phyloP scores from a whole-genome alignment of 2,797 vertebrate genomes.

The Chanos chanos region DNA sequence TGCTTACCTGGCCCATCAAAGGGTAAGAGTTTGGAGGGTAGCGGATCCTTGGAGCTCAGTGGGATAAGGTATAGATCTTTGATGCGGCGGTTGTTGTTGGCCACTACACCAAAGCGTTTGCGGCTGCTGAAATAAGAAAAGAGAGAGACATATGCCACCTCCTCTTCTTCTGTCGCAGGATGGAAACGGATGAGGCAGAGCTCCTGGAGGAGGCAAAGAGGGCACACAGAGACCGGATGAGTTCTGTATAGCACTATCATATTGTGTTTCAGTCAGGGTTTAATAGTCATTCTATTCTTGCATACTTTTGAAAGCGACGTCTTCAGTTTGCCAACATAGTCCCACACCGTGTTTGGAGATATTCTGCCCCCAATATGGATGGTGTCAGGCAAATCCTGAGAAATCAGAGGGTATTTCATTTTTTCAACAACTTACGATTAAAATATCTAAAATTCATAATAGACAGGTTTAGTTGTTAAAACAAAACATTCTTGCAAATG shows the following conservation, averaged over 20 bases:
- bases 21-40: constrained; percentile 95
- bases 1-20: constrained; percentile 99
- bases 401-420: constrained; percentile 11
- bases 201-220: constrained; percentile 73
- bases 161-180: constrained; percentile 96
- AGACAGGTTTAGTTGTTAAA: too few relatives aligned
- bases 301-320: constrained; percentile 94
- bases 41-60: constrained; percentile 89
- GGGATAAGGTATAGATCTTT: constrained; percentile 99
- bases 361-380: constrained; percentile 96
- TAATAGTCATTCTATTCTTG: not conserved
- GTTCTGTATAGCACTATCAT: not conserved
- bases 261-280: not conserved
- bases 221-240: not conserved
- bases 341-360: constrained; percentile 93
- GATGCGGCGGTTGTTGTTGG: constrained; percentile 94
- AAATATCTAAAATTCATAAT: not conserved
- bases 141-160: constrained; percentile 96
- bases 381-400: constrained; percentile 95
- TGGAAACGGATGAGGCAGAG: constrained; percentile 97
- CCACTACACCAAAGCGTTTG: constrained; percentile 93
- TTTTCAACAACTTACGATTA: not conserved
- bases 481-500: not conserved
- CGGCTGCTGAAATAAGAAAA: constrained; percentile 99
- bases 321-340: constrained; percentile 96